Conservation (phyloP, 2,888 invertebrate genomes). For the Abscondita cerata region DNA sequence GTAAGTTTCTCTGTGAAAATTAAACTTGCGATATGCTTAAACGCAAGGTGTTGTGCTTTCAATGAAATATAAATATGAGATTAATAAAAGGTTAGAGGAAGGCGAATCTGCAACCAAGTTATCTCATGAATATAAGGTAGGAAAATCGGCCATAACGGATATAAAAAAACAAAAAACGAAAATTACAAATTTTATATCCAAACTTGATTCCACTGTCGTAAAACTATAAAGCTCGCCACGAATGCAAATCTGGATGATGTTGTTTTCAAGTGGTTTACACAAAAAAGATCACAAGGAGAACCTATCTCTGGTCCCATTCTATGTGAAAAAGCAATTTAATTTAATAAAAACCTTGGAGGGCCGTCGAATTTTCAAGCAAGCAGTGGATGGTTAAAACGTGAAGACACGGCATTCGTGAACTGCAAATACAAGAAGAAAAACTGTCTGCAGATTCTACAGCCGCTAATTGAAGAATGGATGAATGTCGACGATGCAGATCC, state of each 20-base stretch:
- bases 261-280: conserved; percentile 27
- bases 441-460: not conserved
- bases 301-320: conserved; percentile 31
- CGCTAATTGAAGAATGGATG: not conserved
- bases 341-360: not conserved
- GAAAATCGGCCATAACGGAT: conserved; percentile 14
- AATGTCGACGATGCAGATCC: not conserved
- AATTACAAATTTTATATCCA: conserved; percentile 4
- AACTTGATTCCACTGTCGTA: conserved; percentile 11
- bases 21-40: conserved; percentile 1
- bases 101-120: conserved; percentile 11
- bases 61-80: conserved; percentile 11
- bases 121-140: conserved; percentile 15
- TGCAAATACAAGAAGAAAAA: not conserved
- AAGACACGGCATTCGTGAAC: not conserved
- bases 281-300: conserved; percentile 24
- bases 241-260: conserved; percentile 20
- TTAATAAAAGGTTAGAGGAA: conserved; percentile 15
- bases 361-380: not conserved
- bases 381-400: not conserved
- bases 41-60: not conserved
- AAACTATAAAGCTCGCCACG: conserved; percentile 18
- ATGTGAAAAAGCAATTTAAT: conserved; percentile 33
- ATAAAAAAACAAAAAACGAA: conserved; percentile 15
- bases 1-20: not conserved